These are phyloP conservation scores for Serinus canaria DNA, from an alignment of 2,113 vertebrate genomes.

Conservation along the genomic window DNA sequence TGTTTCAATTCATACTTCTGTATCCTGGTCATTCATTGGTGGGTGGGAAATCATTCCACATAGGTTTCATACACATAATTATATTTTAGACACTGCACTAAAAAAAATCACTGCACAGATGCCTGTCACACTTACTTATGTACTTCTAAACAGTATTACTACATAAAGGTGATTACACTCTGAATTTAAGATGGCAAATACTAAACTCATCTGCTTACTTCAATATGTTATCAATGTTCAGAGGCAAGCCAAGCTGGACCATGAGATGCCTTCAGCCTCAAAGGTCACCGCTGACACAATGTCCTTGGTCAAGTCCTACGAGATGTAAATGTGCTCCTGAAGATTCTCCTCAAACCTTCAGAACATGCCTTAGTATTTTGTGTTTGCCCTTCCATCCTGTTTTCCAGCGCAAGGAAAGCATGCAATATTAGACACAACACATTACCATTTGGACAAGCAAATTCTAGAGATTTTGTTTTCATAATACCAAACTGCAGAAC, in stretches of 20 bases:
- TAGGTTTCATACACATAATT: not conserved
- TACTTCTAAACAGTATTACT: not conserved
- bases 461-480: not conserved
- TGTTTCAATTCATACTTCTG: not conserved
- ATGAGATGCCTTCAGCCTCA: not conserved
- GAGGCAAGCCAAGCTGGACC: not conserved
- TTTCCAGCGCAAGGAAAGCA: not conserved
- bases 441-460: not conserved
- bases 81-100: not conserved
- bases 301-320: not conserved
- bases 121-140: not conserved
- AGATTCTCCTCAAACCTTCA: not conserved
- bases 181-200: not conserved
- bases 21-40: not conserved
- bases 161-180: not conserved
- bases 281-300: not conserved
- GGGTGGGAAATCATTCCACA: rapidly evolving
- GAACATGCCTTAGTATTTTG: not conserved
- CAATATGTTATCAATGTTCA: not conserved
- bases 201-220: not conserved
- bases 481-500: not conserved
- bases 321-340: not conserved
- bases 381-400: not conserved
- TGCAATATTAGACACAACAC: rapidly evolving
- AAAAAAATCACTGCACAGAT: not conserved